Conservation (phyloP, 2,888 invertebrate genomes). For the Zeuzera pyrina region DNA sequence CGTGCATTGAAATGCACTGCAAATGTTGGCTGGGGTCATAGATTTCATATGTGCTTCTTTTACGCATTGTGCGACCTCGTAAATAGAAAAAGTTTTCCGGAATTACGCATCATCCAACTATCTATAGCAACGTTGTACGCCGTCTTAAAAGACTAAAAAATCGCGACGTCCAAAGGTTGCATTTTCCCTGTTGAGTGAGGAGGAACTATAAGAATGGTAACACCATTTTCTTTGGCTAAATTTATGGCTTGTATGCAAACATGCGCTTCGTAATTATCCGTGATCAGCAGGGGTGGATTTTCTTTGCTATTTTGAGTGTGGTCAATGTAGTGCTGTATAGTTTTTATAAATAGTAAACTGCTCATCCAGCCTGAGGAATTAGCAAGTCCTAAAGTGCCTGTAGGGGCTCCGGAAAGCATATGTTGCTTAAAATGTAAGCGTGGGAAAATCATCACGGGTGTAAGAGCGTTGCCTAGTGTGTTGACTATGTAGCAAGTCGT, state of each 20-base stretch:
- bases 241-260: constrained; percentile 19
- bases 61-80: constrained; percentile 24
- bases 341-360: constrained; percentile 22
- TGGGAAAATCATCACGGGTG: constrained; percentile 27
- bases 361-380: constrained; percentile 30
- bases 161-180: constrained; percentile 36
- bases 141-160: constrained; percentile 36
- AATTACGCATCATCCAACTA: constrained; percentile 29
- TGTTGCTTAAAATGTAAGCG: constrained; percentile 22
- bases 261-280: constrained; percentile 32
- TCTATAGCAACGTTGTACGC: constrained; percentile 24
- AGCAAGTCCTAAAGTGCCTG: constrained; percentile 29
- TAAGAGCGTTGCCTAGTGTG: constrained; percentile 15
- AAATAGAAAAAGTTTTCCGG: constrained; percentile 32
- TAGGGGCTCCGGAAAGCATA: constrained; percentile 29
- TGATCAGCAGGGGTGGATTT: constrained; percentile 21
- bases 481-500: constrained; percentile 18
- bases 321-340: constrained; percentile 29
- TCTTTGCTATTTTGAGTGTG: constrained; percentile 15
- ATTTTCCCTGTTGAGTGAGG: constrained; percentile 38
- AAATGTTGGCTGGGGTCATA: constrained; percentile 31
- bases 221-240: constrained; percentile 29
- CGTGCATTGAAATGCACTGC: constrained; percentile 11
- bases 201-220: constrained; percentile 33
- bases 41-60: constrained; percentile 18